These are phyloP conservation scores for Aphelenchoides fujianensis DNA, from an alignment of 1,140 invertebrate genomes.

Conservation along the genomic window DNA sequence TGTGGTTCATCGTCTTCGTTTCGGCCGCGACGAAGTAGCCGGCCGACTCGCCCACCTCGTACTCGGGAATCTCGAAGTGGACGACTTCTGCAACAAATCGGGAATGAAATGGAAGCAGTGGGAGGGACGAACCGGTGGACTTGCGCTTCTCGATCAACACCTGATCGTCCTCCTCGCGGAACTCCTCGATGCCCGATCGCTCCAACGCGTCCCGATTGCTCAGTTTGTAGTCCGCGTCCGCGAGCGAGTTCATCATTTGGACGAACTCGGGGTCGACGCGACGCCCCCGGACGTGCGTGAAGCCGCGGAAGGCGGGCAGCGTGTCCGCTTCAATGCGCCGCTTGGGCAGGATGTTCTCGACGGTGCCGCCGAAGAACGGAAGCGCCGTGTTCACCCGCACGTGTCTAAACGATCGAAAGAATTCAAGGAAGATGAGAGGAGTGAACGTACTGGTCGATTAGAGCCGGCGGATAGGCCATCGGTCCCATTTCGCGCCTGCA, in stretches of 20 bases:
- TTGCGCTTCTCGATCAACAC: not conserved
- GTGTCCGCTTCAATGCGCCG: not conserved
- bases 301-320: slow-evolving; percentile 6
- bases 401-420: not conserved
- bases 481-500: slow-evolving; percentile 3
- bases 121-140: not conserved
- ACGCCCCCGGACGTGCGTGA: not conserved
- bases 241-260: not conserved
- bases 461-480: slow-evolving; percentile 1
- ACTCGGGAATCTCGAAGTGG: slow-evolving; percentile 1
- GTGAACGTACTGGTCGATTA: slow-evolving; percentile 1
- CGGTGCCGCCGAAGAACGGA: slow-evolving; percentile 1
- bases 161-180: not conserved
- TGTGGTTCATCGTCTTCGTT: slow-evolving; percentile 3
- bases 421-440: not conserved
- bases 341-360: slow-evolving; percentile 12
- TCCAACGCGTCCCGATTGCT: not conserved
- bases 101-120: not conserved
- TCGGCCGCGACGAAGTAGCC: not conserved
- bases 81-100: not conserved
- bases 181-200: not conserved
- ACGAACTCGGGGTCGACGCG: not conserved
- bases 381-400: not conserved
- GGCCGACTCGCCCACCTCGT: not conserved
- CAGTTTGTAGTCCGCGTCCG: not conserved